phyloP scores from a whole-genome alignment of 2,113 vertebrate genomes.

The Callocephalon fimbriatum region DNA sequence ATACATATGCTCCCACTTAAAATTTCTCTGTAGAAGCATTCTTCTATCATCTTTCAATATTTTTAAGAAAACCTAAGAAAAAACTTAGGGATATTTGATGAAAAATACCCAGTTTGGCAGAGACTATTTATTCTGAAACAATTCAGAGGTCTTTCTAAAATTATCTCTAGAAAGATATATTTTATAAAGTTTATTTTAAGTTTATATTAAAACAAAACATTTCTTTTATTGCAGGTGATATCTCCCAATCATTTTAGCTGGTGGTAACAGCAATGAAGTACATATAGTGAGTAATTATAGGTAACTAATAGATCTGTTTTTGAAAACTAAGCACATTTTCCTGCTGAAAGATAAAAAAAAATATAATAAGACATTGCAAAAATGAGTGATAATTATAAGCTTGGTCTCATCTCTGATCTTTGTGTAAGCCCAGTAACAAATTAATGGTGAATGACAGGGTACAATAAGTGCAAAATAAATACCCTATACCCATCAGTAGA shows the following conservation, averaged over 20 bases:
- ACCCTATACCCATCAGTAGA: not conserved
- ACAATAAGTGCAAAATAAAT: not conserved
- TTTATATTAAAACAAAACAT: not conserved
- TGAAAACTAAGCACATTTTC: not conserved
- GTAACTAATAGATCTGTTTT: not conserved
- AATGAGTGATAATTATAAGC: not conserved
- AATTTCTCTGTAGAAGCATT: not conserved
- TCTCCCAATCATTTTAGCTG: not conserved
- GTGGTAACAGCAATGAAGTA: accelerated
- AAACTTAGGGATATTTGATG: not conserved
- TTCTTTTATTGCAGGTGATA: not conserved
- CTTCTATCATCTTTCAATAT: not conserved
- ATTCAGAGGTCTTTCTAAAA: not conserved
- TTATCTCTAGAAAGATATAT: not conserved
- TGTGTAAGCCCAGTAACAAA: not conserved
- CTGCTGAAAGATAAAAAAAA: not conserved
- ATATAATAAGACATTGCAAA: not conserved
- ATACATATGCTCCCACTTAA: not conserved
- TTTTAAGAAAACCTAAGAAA: not conserved
- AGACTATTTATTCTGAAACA: not conserved
- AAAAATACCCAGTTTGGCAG: not conserved
- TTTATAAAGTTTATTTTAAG: not conserved
- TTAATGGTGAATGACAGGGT: not conserved
- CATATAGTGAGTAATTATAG: not conserved
- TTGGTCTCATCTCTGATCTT: not conserved